Conservation (phyloP, 2,797 vertebrate species). For the Dryobates pubescens region DNA sequence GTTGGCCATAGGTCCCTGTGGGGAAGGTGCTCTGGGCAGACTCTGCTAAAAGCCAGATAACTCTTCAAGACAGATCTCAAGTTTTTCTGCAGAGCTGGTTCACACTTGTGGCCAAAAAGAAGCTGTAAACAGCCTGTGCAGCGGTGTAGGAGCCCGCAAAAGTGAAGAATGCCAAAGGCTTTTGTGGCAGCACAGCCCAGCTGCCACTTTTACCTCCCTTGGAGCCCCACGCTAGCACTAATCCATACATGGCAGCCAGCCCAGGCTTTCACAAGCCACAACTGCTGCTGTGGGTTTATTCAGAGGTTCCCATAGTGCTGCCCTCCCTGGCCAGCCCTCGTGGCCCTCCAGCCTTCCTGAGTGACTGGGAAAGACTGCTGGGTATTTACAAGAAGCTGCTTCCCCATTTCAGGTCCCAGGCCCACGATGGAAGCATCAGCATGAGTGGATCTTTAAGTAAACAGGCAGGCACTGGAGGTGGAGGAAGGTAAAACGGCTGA, state of each 20-base stretch:
- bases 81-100: background rate
- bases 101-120: background rate
- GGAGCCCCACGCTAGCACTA: background rate
- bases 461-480: background rate
- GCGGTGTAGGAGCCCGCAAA: background rate
- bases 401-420: background rate
- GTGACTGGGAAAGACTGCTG: background rate
- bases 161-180: background rate
- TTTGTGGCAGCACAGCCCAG: background rate
- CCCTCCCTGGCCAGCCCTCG: background rate
- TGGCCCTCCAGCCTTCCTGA: background rate
- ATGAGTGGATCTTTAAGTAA: background rate
- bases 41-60: background rate
- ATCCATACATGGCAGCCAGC: background rate
- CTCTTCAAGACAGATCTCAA: rapidly evolving
- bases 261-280: background rate
- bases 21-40: background rate
- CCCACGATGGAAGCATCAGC: background rate
- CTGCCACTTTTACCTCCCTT: background rate
- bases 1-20: background rate
- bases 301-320: constrained; percentile 24
- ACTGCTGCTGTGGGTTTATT: background rate
- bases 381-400: background rate
- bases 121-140: background rate
- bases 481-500: background rate